Evolutionary conservation across 2,797 vertebrate species (phyloP).

Genomic region (Rachycentron canadum): DNA sequence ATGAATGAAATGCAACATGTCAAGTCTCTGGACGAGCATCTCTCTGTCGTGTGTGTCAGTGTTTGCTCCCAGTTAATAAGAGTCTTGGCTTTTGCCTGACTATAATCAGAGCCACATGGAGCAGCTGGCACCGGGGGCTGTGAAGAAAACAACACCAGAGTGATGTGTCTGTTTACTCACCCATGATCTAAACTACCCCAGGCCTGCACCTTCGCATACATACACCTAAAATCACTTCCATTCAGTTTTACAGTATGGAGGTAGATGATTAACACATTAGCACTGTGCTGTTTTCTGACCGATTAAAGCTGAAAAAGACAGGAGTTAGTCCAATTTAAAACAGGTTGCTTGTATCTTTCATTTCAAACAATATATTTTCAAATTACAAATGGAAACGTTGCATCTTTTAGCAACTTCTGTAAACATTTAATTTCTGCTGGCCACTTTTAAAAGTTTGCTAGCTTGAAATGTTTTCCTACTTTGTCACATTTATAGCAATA

Average conservation of each 20-base stretch:
- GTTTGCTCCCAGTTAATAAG: constrained; percentile 59
- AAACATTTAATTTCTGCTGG: background rate
- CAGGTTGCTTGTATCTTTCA: background rate
- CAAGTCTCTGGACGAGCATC: constrained; percentile 45
- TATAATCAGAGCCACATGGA: constrained; percentile 77
- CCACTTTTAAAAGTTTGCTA: too few species aligned
- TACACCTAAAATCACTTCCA: background rate
- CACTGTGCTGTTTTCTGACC: constrained; percentile 20
- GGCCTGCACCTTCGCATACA: background rate
- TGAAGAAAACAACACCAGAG: constrained; percentile 33
- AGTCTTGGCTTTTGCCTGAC: constrained; percentile 56
- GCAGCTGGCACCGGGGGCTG: constrained; percentile 58
- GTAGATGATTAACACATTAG: constrained; percentile 49
- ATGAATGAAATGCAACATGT: constrained; percentile 65
- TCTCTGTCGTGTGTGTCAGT: constrained; percentile 24
- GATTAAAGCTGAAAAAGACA: constrained; percentile 4
- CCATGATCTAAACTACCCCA: constrained; percentile 31
- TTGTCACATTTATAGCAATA: background rate
- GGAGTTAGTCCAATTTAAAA: background rate
- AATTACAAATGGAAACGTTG: background rate
- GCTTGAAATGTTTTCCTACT: too few species aligned
- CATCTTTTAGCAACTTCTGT: background rate
- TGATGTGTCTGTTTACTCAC: constrained; percentile 29
- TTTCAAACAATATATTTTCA: background rate
- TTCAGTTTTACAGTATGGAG: background rate